A percentile compares a stretch with the other conserved stretches of the same genome.
These are phyloP conservation scores for Benitochromis conjunctus DNA, from an alignment of 2,113 vertebrate genomes.

Conservation along the genomic window DNA sequence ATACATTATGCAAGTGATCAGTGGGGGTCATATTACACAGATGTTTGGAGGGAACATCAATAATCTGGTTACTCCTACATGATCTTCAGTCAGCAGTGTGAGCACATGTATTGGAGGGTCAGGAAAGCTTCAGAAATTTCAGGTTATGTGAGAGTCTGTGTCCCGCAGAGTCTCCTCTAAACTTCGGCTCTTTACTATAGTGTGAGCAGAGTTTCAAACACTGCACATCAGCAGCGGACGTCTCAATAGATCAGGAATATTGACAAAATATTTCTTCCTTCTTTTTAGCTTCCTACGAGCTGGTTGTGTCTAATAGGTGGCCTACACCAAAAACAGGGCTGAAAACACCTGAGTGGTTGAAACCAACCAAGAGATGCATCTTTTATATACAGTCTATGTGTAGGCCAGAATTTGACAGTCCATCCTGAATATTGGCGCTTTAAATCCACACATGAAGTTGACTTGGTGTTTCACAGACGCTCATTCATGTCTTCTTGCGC, in stretches of 20 bases:
- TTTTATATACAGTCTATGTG: background rate
- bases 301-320: background rate
- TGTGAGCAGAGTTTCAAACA: background rate
- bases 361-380: background rate
- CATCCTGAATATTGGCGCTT: background rate
- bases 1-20: background rate
- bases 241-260: background rate
- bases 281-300: background rate
- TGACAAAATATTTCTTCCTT: background rate
- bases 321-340: background rate
- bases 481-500: background rate
- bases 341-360: background rate
- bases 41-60: background rate
- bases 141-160: background rate
- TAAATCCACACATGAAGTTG: background rate
- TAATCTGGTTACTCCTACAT: rapidly evolving
- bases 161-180: background rate
- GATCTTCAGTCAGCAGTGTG: background rate
- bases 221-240: rapidly evolving
- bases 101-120: background rate
- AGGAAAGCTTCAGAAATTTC: background rate
- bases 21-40: background rate
- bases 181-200: background rate
- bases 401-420: background rate
- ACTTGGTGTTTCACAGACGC: background rate